A percentile compares a stretch with the other conserved stretches of the same genome.
Conservation (phyloP, 2,113 vertebrate genomes). For the Saguinus midas region DNA sequence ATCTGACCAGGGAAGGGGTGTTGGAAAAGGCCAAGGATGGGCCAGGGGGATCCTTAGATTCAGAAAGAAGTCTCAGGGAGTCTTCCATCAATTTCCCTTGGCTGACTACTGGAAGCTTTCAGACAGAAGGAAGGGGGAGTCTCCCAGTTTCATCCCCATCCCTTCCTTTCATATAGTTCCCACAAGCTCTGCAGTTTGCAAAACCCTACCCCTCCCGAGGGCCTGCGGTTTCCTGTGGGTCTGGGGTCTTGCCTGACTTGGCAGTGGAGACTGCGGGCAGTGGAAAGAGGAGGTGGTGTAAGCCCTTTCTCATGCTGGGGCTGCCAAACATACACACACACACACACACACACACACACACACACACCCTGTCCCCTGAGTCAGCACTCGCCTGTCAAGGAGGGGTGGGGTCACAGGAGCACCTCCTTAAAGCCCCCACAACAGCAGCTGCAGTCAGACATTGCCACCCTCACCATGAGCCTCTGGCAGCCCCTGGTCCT, state of each 20-base stretch:
- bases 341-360: not conserved
- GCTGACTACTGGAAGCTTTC: not conserved
- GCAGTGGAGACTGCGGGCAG: conserved; percentile 41
- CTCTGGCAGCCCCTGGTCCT: conserved; percentile 44
- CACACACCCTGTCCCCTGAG: conserved; percentile 39
- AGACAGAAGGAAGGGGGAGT: not conserved
- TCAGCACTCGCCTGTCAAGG: conserved; percentile 36
- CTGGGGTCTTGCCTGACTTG: conserved; percentile 68
- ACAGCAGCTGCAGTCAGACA: conserved; percentile 18
- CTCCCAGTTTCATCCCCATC: not conserved
- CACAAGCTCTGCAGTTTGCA: conserved; percentile 64
- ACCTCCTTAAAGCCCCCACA: conserved; percentile 64
- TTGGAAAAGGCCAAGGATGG: not conserved
- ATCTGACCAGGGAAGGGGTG: not conserved
- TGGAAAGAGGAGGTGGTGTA: conserved; percentile 54
- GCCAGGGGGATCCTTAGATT: not conserved
- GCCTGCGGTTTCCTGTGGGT: conserved; percentile 79
- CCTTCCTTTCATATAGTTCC: conserved; percentile 27
- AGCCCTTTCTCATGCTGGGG: conserved; percentile 42
- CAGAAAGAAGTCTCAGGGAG: not conserved
- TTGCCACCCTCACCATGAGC: conserved; percentile 60
- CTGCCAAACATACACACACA: conserved; percentile 2
- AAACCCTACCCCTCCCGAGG: conserved; percentile 56
- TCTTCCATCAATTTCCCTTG: not conserved
- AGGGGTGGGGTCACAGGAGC: conserved; percentile 57